These are phyloP conservation scores for Tragelaphus buxtoni DNA, from an alignment of 2,113 vertebrate genomes.

Conservation along the genomic window DNA sequence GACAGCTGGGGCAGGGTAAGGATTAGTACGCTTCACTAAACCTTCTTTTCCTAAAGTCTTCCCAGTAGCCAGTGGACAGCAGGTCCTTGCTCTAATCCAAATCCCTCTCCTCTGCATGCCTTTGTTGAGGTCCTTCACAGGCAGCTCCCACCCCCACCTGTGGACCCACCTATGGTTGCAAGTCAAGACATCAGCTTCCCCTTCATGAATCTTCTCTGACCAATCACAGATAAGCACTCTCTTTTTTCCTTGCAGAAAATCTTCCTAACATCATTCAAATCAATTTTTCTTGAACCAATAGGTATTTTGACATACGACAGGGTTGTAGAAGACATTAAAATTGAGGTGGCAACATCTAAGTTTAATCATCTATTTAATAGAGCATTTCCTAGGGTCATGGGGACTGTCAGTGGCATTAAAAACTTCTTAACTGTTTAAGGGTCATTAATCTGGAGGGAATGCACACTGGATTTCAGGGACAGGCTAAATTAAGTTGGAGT, in stretches of 20 bases:
- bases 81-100: rapidly evolving
- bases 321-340: not conserved
- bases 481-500: not conserved
- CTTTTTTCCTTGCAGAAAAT: not conserved
- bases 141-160: rapidly evolving
- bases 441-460: not conserved
- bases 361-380: conserved; percentile 56
- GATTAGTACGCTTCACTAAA: rapidly evolving
- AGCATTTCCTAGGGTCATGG: conserved; percentile 24
- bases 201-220: not conserved
- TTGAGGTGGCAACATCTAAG: conserved; percentile 19
- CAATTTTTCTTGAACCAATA: conserved; percentile 5
- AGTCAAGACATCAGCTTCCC: too few relatives aligned
- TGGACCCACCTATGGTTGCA: rapidly evolving
- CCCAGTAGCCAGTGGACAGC: not conserved
- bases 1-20: rapidly evolving
- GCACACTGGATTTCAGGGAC: not conserved
- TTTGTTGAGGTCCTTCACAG: too few relatives aligned
- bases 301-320: not conserved
- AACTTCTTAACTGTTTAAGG: conserved; percentile 18
- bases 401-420: conserved; percentile 12
- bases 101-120: rapidly evolving
- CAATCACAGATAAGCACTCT: not conserved
- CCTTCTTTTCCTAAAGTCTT: not conserved
- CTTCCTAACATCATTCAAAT: not conserved